Evolutionary conservation across 2,113 vertebrate species (phyloP), one percentile per base, ranked within the genome.

Genomic region (Ciconia stormi): DNA sequence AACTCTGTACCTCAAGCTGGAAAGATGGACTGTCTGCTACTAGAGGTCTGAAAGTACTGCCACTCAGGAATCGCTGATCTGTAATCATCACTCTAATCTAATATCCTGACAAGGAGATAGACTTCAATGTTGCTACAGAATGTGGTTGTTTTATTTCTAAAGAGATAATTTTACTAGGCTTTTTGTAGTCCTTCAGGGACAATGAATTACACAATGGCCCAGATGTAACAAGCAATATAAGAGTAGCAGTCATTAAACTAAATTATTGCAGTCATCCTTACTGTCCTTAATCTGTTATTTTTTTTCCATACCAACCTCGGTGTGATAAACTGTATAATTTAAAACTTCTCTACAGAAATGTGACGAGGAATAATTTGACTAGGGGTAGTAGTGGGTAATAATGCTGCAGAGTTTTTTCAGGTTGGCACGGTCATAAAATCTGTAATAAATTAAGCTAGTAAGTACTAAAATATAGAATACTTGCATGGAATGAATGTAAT

Each of bases 171-270:
- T 98, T 95, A 67, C 38, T 72, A 49, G 16, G 27, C 38, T 82
- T 71, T 92, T 94, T 91, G 81, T 94, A 44, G 55, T 82, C 55
- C 93, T 95, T 93, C 44, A 93, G 91, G 87, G 89, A 90, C 46
- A 69, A 82, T 93, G 59, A 96, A 93, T 97, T 92, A 61, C 29
- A 80, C 58, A 87, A 69, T 82, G 69, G 34, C 72, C 69, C 38
- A 87, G 63, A 90, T 72, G 50, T 83, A 88, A 86, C 74, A 72
- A 88, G 34, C 59, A 40, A 40, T 78, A 16, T 47, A 62, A 79
- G 12, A 87, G 66, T 62, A 73, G 10, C 69, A 87, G 66, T 56
- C 58, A 78, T 91, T 96, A 93, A 93, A 80, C 50, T 87, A 46
- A 95, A 89, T 90, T 82, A 92, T 85, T 84, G 40, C 61, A 79